Evolutionary conservation across 2,888 invertebrate species (phyloP), one percentile per base, ranked within the genome.

Genomic region (Acrocera orbiculus): DNA sequence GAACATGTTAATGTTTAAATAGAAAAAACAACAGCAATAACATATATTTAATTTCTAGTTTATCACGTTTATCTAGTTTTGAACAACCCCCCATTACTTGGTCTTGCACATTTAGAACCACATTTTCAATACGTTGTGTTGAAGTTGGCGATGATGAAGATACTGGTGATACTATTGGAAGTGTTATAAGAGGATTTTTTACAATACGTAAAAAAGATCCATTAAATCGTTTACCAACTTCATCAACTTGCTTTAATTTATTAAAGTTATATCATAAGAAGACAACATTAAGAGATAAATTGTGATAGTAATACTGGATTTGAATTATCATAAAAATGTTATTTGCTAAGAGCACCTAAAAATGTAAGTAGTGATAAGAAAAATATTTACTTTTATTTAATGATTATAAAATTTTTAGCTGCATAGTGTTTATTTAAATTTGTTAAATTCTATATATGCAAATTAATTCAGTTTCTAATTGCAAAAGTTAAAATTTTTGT

Each of bases 131-230:
- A 50, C 76, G 98, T 35, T 99, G 98, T 61, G 95, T 99, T 2
- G 98, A 99, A 66, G 96, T 96, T 16, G 87, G 92, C 4, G 98
- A 98, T 52, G 98, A 98, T 52, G 87, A 89, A 57, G 89, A 89
- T 48, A 86, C 83, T 0, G 87, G 87, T 39, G 61, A 61, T 39
- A 61, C 61, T 4, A 45, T 71, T 69, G 93, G 92, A 13, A 92
- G 92, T 56, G 95, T 98, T 1, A 82, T 98, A 41, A 73, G 96
- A 38, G 98, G 96, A 13, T 98, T 98, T 62, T 90, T 98, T 56
- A 93, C 95, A 9, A 92, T 98, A 49, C 71, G 92, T 31, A 89
- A 89, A 54, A 86, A 86, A 53, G 92, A 92, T 55, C 89, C 92
- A 0, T 72, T 89, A 32, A 86, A 92, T 54, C 74, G 95, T 22